phyloP scores from a whole-genome alignment of 2,797 vertebrate species.

The Phalanger gymnotis region DNA sequence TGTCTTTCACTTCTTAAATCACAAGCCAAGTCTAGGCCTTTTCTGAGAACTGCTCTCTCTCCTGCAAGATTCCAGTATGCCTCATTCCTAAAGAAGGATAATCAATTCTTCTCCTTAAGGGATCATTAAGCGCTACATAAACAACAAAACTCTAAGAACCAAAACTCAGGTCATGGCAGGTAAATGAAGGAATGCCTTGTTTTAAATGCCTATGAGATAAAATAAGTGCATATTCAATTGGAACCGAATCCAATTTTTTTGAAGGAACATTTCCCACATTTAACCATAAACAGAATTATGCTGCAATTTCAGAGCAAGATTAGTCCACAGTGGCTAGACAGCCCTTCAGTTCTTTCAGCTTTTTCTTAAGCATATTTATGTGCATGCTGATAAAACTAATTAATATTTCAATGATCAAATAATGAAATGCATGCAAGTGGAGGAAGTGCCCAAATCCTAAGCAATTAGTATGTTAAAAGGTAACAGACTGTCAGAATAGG shows the following conservation, averaged over 20 bases:
- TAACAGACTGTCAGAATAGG: constrained; percentile 29
- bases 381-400: constrained; percentile 21
- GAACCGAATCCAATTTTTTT: constrained; percentile 13
- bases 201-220: constrained; percentile 11
- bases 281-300: not conserved
- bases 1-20: constrained; percentile 14
- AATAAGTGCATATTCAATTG: constrained; percentile 26
- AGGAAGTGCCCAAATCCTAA: not conserved
- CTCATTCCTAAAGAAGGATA: constrained; percentile 18
- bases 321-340: not conserved
- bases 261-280: constrained; percentile 38
- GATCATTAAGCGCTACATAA: not conserved
- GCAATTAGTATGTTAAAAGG: not conserved
- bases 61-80: not conserved
- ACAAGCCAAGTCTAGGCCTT: not conserved
- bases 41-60: constrained; percentile 32
- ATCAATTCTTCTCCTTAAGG: not conserved
- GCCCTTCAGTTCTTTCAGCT: not conserved
- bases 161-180: not conserved
- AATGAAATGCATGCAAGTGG: constrained; percentile 24
- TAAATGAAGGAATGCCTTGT: not conserved
- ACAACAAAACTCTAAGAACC: constrained; percentile 13
- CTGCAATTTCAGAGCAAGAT: not conserved
- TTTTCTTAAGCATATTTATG: constrained; percentile 25
- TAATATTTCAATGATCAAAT: constrained; percentile 30